Conservation (phyloP, 2,888 invertebrate genomes). For the Ptychoptera contaminata region DNA sequence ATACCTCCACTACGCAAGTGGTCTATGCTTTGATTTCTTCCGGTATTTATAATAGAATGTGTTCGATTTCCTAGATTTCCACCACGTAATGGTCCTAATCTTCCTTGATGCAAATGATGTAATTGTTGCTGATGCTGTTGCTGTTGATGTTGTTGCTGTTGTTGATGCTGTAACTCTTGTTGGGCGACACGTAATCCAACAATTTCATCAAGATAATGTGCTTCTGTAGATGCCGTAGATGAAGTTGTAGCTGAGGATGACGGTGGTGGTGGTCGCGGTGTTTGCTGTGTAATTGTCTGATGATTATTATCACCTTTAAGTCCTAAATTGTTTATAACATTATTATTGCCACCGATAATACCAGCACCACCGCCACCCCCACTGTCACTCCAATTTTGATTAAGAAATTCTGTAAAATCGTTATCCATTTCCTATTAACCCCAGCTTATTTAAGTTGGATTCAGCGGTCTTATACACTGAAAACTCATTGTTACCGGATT, state of each 20-base stretch:
- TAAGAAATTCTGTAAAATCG: conserved; percentile 18
- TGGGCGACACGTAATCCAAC: background rate
- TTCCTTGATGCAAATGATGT: conserved; percentile 7
- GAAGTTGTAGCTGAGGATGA: conserved; percentile 6
- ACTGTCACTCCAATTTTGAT: conserved; percentile 14
- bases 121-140: conserved; percentile 10
- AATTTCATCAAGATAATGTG: no score
- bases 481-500: conserved; percentile 3
- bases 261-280: background rate
- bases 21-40: conserved; percentile 13
- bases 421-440: conserved; percentile 16
- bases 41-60: conserved; percentile 6
- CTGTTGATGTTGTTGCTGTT: background rate
- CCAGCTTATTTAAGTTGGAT: conserved; percentile 3
- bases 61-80: no score
- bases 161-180: conserved; percentile 4
- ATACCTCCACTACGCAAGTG: conserved; percentile 8
- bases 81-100: no score
- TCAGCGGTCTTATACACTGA: conserved; percentile 2
- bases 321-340: background rate
- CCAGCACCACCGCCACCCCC: conserved; percentile 3
- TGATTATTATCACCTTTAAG: no score
- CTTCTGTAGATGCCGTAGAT: conserved; percentile 5
- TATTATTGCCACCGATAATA: conserved; percentile 7
- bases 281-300: background rate